Base-by-base conservation (phyloP, 2,888 invertebrate genomes). In the Drosophila phalerata region DNA sequence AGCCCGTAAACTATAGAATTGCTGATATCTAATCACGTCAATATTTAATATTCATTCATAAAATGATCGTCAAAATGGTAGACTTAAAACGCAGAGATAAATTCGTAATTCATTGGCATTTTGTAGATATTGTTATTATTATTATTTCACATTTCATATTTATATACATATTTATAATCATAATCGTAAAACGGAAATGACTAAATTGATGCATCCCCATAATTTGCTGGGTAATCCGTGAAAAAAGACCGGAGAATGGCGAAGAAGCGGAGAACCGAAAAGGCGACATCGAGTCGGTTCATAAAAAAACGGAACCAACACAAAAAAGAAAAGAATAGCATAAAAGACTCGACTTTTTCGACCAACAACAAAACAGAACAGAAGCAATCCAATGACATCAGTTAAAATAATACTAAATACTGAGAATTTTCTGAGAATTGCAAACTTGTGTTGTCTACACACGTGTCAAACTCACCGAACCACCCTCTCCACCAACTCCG, bases 121-220 rank as follows among this genome's bases (percentile, higher is more conserved):
- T 57, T 30, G 30, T 47, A 45, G 19, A 45, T 57, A 13, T 62
- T 43, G 37, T 19, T 38, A 32, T 19, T 55, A 30, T 19, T 38
- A 32, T 19, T 55, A 30, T 25, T 25, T 25, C 19, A 38, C 34
- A 22, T 42, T 38, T 8, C 5, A 9, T 37, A 32, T 43, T 47
- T 42, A 5, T 6, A 10, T 30, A 42, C 19, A n/a, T 42, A 28
- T 56, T 37, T 42, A 48, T 57, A 32, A 52, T 37, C 45, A 48
- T 57, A 19, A 28, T 51, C 53, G 47, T 62, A 69, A 42, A 83
- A 69, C 84, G 84, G 84, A 84, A 83, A 71, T 75, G 71, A 70
- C 75, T 73, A 73, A 84, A 88, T 75, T 88, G 71, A 60, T 68
- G 81, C 84, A 79, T 85, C 77, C 79, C 80, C 71, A 63, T 64